phyloP scores from a whole-genome alignment of 2,888 invertebrate species.

The Lottia scabra region DNA sequence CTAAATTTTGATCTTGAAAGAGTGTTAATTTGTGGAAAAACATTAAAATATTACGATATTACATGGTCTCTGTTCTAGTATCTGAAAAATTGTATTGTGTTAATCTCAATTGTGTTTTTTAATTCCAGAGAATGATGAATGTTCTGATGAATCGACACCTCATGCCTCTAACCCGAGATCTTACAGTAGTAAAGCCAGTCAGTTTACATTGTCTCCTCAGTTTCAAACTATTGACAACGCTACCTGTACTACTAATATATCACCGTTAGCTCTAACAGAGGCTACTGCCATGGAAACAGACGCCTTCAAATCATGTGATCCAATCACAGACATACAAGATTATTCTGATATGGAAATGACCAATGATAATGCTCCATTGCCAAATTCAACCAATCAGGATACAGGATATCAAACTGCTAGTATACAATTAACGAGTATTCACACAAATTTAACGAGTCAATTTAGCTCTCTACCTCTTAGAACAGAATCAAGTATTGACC shows the following conservation, averaged over 20 bases:
- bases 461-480: conserved; percentile 48
- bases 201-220: conserved; percentile 30
- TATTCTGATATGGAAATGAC: conserved; percentile 42
- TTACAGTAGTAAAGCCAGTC: conserved; percentile 24
- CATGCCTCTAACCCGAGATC: conserved; percentile 20
- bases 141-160: conserved; percentile 15
- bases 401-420: conserved; percentile 65
- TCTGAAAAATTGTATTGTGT: too few species aligned
- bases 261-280: conserved; percentile 9
- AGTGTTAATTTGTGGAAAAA: too few species aligned
- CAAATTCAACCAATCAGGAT: conserved; percentile 55
- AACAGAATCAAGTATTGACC: conserved; percentile 26
- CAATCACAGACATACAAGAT: conserved; percentile 38
- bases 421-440: conserved; percentile 45
- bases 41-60: too few species aligned
- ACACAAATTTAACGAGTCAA: conserved; percentile 51
- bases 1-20: too few species aligned
- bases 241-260: neutral
- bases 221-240: neutral
- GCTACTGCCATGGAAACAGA: neutral
- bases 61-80: too few species aligned
- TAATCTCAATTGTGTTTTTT: neutral
- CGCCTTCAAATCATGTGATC: conserved; percentile 28
- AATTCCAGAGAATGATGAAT: neutral
- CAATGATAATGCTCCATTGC: conserved; percentile 38